phyloP scores from a whole-genome alignment of 1,140 invertebrate species.

The Melanaphis sacchari region DNA sequence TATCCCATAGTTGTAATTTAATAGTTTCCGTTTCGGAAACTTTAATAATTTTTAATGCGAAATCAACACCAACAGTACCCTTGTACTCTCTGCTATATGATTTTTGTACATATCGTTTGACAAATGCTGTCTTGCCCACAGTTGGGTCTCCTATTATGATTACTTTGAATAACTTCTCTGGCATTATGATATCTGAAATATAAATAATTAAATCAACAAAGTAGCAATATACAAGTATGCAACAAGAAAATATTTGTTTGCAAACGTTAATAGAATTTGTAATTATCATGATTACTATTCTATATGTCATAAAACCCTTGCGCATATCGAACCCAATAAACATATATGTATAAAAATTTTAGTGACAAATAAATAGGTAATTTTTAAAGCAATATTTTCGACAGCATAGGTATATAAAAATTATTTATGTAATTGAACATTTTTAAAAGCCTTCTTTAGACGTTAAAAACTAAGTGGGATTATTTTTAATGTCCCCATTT shows the following conservation, averaged over 20 bases:
- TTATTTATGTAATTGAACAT: neutral
- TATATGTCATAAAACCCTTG: neutral
- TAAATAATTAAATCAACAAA: neutral
- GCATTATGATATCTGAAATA: conserved; percentile 56
- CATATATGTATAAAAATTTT: neutral
- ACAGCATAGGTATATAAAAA: neutral
- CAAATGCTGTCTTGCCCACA: conserved; percentile 68
- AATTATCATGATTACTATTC: neutral
- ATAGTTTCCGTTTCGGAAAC: conserved; percentile 68
- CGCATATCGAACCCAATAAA: neutral
- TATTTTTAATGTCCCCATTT: neutral
- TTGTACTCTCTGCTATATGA: conserved; percentile 66
- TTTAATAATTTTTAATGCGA: conserved; percentile 70
- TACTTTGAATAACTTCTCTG: conserved; percentile 67
- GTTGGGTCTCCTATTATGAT: conserved; percentile 68
- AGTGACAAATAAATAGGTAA: neutral
- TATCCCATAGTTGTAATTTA: conserved; percentile 71
- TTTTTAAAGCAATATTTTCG: neutral
- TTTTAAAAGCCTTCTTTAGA: neutral
- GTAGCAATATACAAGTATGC: neutral
- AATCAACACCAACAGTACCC: conserved; percentile 69
- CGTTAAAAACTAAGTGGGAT: neutral
- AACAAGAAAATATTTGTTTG: neutral
- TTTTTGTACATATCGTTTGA: conserved; percentile 67
- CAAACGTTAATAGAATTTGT: neutral